Conservation (phyloP, 2,888 invertebrate genomes). For the Dryobotodes eremita region DNA sequence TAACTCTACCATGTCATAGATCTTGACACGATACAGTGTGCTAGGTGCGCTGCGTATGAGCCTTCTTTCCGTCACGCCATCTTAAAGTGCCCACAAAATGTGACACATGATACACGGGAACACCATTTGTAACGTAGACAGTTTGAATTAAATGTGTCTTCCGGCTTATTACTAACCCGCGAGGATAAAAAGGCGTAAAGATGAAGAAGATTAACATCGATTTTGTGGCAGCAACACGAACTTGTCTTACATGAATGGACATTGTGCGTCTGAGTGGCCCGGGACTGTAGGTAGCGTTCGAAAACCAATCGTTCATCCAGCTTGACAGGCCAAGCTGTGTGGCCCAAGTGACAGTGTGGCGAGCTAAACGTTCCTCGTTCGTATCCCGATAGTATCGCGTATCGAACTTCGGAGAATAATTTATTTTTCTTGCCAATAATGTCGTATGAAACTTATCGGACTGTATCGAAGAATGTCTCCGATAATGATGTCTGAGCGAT, state of each 20-base stretch:
- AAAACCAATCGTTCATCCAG: conserved; percentile 82
- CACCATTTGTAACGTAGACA: conserved; percentile 45
- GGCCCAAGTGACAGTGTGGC: conserved; percentile 69
- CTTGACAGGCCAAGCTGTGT: conserved; percentile 81
- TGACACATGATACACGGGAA: conserved; percentile 48
- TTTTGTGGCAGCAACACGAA: conserved; percentile 76
- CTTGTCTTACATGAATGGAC: conserved; percentile 78
- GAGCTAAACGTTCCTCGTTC: conserved; percentile 63
- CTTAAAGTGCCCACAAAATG: conserved; percentile 34
- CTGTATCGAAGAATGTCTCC: conserved; percentile 23
- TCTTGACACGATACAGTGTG: conserved; percentile 49
- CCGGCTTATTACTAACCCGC: conserved; percentile 61
- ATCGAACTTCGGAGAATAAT: conserved; percentile 61
- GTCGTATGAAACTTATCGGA: conserved; percentile 33
- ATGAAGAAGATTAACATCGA: conserved; percentile 75
- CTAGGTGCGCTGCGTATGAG: neutral
- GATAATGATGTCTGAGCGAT: conserved; percentile 2
- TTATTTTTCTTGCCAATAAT: conserved; percentile 61
- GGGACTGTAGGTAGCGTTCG: conserved; percentile 73
- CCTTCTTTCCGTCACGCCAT: conserved; percentile 25
- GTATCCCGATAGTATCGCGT: conserved; percentile 61
- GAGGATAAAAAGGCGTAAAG: conserved; percentile 58
- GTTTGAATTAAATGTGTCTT: conserved; percentile 66
- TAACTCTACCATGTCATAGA: conserved; percentile 33
- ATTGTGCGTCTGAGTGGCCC: conserved; percentile 70